Evolutionary conservation across 2,797 vertebrate genomes (phyloP).

Genomic region (Mormyrus hasselquistii): DNA sequence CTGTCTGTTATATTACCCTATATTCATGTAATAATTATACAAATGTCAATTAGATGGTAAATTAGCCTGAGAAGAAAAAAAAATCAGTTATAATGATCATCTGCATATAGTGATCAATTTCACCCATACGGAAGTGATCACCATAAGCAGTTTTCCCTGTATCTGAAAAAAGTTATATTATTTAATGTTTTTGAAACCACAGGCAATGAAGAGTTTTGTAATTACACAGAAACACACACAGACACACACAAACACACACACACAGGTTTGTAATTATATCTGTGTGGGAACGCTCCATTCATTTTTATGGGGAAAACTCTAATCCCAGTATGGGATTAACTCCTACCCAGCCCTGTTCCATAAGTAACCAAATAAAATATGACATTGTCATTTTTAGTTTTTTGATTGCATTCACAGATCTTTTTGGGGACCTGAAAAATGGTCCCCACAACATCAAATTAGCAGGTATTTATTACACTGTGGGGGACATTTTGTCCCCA

Average conservation of each 20-base stretch:
- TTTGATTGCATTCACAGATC: background rate
- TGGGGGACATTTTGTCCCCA: no score
- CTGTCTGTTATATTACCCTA: background rate
- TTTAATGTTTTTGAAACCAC: background rate
- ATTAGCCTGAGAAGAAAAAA: background rate
- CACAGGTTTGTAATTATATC: background rate
- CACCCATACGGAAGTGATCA: background rate
- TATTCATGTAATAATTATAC: background rate
- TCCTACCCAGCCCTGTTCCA: background rate
- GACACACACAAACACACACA: background rate
- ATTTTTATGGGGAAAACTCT: background rate
- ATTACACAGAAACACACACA: background rate
- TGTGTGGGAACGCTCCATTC: background rate
- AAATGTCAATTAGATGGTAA: background rate
- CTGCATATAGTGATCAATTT: background rate
- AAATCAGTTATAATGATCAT: background rate
- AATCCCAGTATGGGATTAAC: background rate
- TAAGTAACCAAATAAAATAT: background rate
- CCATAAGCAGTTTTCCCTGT: background rate
- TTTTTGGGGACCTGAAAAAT: no score
- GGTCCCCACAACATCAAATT: no score
- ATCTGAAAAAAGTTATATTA: background rate
- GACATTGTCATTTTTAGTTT: no score
- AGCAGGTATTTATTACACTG: no score
- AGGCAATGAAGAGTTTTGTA: background rate